These are phyloP conservation scores for Hyposoter dolosus DNA, from an alignment of 2,888 invertebrate genomes.

Conservation along the genomic window DNA sequence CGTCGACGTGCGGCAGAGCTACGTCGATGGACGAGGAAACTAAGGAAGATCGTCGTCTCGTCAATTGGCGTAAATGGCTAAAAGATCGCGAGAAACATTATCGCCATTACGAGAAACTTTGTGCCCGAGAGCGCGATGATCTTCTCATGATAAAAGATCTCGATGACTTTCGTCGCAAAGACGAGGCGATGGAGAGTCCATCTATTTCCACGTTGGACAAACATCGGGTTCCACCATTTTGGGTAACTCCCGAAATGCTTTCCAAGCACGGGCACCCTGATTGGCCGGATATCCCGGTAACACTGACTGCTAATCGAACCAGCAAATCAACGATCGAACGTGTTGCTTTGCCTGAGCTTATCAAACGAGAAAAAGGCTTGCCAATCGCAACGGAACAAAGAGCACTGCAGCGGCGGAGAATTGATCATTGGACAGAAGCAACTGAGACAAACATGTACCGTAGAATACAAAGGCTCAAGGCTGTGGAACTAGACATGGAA, in stretches of 20 bases:
- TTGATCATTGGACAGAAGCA: constrained; percentile 70
- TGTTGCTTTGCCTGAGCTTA: constrained; percentile 72
- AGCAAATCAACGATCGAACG: constrained; percentile 69
- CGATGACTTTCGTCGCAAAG: constrained; percentile 71
- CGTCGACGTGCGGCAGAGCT: constrained; percentile 40
- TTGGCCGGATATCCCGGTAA: constrained; percentile 69
- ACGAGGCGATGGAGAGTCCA: constrained; percentile 68
- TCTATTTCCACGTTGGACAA: constrained; percentile 76
- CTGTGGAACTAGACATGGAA: constrained; percentile 77
- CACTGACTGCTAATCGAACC: constrained; percentile 68
- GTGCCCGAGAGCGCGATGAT: constrained; percentile 70
- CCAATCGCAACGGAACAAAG: not conserved
- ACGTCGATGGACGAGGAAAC: constrained; percentile 5
- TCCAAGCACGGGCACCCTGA: constrained; percentile 64
- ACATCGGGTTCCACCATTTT: constrained; percentile 78
- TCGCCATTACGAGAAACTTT: constrained; percentile 52
- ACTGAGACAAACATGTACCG: constrained; percentile 67
- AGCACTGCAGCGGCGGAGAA: not conserved
- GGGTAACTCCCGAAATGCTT: constrained; percentile 70
- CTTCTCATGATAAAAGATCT: constrained; percentile 73
- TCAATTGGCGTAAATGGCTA: constrained; percentile 78
- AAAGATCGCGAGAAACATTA: constrained; percentile 69
- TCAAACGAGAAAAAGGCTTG: constrained; percentile 73
- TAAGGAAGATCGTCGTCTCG: constrained; percentile 74
- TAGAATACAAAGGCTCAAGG: constrained; percentile 75